These are phyloP conservation scores for Pardalotus punctatus DNA, from an alignment of 2,113 vertebrate genomes.

Conservation along the genomic window DNA sequence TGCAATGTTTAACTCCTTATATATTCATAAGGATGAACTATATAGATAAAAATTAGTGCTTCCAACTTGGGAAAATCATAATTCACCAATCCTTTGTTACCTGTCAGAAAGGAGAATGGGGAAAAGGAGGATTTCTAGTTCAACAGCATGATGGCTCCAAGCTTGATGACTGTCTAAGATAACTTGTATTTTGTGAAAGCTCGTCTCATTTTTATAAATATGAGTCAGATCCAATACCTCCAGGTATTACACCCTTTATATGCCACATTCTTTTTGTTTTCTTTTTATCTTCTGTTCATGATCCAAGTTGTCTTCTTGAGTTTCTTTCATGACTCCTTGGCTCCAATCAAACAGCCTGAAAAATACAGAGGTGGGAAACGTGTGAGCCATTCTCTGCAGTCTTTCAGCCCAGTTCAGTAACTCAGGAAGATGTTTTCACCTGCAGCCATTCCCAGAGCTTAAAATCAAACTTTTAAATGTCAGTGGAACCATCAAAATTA, in stretches of 20 bases:
- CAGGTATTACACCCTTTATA: conserved; percentile 73
- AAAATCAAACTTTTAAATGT: neutral
- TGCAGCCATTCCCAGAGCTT: neutral
- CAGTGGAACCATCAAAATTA: neutral
- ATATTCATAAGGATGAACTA: conserved; percentile 66
- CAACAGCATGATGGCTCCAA: conserved; percentile 77
- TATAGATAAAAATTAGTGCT: conserved; percentile 74
- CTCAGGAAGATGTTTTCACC: neutral
- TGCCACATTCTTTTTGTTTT: conserved; percentile 74
- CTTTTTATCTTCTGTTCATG: conserved; percentile 73
- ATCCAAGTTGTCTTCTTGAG: conserved; percentile 67
- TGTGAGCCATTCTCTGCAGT: neutral
- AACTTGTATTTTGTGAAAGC: conserved; percentile 66
- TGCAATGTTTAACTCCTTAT: conserved; percentile 71
- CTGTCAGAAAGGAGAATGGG: conserved; percentile 64
- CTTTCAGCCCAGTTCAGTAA: neutral
- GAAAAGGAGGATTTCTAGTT: conserved; percentile 72
- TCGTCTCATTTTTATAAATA: conserved; percentile 71
- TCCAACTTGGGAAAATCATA: conserved; percentile 75
- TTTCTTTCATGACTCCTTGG: conserved; percentile 77
- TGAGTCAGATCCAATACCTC: conserved; percentile 66
- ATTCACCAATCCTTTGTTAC: conserved; percentile 75
- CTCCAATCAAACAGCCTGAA: conserved; percentile 67
- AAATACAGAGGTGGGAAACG: conserved; percentile 48
- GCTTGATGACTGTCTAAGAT: conserved; percentile 66